Conservation (phyloP, 2,797 vertebrate genomes). For the Picus viridis region DNA sequence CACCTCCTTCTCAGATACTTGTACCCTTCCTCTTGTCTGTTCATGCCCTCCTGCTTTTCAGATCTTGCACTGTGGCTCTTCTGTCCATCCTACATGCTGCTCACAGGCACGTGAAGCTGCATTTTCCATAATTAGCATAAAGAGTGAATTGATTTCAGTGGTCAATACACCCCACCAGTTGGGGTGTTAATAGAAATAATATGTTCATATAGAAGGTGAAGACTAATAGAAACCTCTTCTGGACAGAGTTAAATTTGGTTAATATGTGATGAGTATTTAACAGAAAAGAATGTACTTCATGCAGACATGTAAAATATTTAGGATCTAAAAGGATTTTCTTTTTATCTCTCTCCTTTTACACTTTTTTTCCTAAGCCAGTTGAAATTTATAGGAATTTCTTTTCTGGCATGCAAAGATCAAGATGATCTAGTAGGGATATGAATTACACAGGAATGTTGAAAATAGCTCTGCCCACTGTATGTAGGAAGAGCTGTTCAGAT, state of each 20-base stretch:
- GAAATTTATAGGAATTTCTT: not conserved
- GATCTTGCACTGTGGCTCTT: not conserved
- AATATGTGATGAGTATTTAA: not conserved
- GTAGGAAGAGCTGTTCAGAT: not conserved
- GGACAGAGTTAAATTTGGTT: not conserved
- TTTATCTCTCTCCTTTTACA: not conserved
- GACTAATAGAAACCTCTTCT: not conserved
- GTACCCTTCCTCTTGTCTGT: not conserved
- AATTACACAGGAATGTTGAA: not conserved
- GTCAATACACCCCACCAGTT: not conserved
- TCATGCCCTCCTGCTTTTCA: not conserved
- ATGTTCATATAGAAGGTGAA: not conserved
- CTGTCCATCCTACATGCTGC: not conserved
- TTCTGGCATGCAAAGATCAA: not conserved
- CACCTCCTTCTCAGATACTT: not conserved
- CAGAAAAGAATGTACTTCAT: not conserved
- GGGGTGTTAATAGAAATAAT: not conserved
- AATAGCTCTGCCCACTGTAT: constrained; percentile 6
- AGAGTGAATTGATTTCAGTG: not conserved
- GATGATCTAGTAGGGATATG: not conserved
- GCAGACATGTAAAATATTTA: not conserved
- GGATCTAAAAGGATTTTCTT: not conserved
- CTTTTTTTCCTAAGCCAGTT: not conserved
- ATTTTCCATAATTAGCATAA: not conserved
- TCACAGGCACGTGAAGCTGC: accelerated